Evolutionary conservation across 2,888 invertebrate genomes (phyloP), one percentile per base, ranked within the genome.

Genomic region (Chelonus formosanus): DNA sequence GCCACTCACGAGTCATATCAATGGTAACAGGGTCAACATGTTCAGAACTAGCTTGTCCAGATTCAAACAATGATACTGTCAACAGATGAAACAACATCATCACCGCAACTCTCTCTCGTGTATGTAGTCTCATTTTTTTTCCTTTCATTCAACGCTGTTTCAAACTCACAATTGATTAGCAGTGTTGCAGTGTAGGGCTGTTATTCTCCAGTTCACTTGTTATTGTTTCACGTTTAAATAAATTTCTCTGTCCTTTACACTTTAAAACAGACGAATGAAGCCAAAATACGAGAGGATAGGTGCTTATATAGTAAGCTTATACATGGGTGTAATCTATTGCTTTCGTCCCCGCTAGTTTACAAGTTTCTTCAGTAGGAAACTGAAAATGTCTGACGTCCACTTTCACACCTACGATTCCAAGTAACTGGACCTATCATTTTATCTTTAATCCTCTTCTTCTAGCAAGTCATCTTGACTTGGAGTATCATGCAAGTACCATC

Each of bases 341-440:
- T 54, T 35, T 35, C 35, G 54, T 36, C 36, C 54, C 40, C 40
- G 40, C 40, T 40, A 40, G 40, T 40, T 40, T 40, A 40, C 5
- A 40, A 35, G 54, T 45, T 62, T 20, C 47, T 57, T 43, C 57
- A 52, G 40, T 48, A 56, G 53, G 45, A 58, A 59, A 65, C 53
- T 65, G 65, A 59, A 58, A 58, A 58, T 57, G 45, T 31, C 57
- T 58, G 34, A 10, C 35, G 10, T 45, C 35, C 35, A 56, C 45
- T 52, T 44, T 59, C 36, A 59, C 65, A 65, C 65, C 58, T 52
- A 65, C 64, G 58, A 50, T 35, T n/a, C 5, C 58, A 44, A 58
- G 36, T 58, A 58, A 58, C 58, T 58, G 58, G 58, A 58, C 58
- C 58, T 58, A 58, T 58, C 48, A 47, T 32, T 35, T 6, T 6